These are phyloP conservation scores for Poecilobothrus nobilitatus DNA, from an alignment of 2,888 invertebrate genomes.

Conservation along the genomic window DNA sequence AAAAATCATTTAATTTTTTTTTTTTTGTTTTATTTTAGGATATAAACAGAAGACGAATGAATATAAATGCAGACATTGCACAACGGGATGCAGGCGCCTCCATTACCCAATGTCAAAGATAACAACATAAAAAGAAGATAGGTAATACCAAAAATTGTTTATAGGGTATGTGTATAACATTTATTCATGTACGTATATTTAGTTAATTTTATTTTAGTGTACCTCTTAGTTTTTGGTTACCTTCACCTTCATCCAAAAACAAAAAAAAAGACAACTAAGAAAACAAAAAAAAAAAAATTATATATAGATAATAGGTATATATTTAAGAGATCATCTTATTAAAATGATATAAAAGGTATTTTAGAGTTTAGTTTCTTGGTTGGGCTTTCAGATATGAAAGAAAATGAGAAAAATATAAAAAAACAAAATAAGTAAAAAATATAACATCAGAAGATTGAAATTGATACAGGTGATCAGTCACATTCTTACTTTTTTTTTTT, in stretches of 20 bases:
- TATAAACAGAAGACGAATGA: too few species aligned
- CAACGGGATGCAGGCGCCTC: conserved; percentile 45
- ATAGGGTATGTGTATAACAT: conserved; percentile 19
- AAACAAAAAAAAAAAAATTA: background rate
- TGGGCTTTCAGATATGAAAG: too few species aligned
- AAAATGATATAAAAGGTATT: background rate
- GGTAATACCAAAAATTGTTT: conserved; percentile 12
- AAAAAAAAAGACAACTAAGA: background rate
- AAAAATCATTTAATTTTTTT: background rate
- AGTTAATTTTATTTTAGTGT: background rate
- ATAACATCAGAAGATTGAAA: background rate
- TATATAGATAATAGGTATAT: too few species aligned
- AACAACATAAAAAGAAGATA: conserved; percentile 14
- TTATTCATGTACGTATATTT: too few species aligned
- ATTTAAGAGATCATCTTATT: background rate
- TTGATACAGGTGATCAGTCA: conserved; percentile 6
- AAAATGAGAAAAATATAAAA: too few species aligned
- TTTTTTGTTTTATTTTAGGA: background rate
- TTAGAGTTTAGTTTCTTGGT: too few species aligned
- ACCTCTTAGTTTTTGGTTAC: background rate
- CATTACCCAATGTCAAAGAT: conserved; percentile 30
- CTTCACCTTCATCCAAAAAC: background rate
- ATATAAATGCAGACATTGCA: conserved; percentile 36
- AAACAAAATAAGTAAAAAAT: too few species aligned
- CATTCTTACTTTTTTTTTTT: background rate